Conservation (phyloP, 1,140 invertebrate genomes). For the Rhopalosiphum maidis region DNA sequence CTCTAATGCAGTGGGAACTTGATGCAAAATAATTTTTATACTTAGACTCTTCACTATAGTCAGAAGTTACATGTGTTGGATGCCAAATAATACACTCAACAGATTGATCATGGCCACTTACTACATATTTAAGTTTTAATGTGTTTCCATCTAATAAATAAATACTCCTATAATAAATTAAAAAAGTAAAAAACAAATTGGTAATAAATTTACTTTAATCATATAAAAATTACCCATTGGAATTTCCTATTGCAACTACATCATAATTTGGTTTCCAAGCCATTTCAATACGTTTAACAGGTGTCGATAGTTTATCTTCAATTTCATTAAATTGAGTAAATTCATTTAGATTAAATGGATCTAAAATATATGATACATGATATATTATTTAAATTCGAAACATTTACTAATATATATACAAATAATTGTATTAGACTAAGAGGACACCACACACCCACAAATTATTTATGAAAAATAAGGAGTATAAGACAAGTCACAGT, state of each 20-base stretch:
- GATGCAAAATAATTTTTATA: conserved; percentile 64
- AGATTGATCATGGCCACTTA: conserved; percentile 65
- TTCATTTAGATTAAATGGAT: conserved; percentile 42
- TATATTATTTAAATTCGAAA: background rate
- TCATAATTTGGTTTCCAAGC: conserved; percentile 71
- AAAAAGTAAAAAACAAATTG: background rate
- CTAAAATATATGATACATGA: background rate
- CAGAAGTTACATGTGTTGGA: conserved; percentile 63
- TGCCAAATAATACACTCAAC: conserved; percentile 66
- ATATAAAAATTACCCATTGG: conserved; percentile 65
- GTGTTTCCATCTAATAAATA: conserved; percentile 60
- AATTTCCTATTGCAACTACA: conserved; percentile 69
- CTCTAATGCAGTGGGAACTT: conserved; percentile 65
- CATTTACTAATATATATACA: too few relatives aligned
- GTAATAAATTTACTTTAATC: background rate
- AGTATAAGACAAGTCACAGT: background rate
- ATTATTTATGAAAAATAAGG: too few relatives aligned
- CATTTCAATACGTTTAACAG: conserved; percentile 66
- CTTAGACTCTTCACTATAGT: conserved; percentile 61
- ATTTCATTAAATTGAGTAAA: conserved; percentile 38
- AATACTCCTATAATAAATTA: conserved; percentile 56
- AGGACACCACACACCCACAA: too few relatives aligned
- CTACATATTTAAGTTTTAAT: conserved; percentile 61
- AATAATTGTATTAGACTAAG: too few relatives aligned
- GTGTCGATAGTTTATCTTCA: conserved; percentile 60